These are phyloP conservation scores for Chlamydotis undulata DNA, from an alignment of 2,113 vertebrate genomes.

Conservation along the genomic window DNA sequence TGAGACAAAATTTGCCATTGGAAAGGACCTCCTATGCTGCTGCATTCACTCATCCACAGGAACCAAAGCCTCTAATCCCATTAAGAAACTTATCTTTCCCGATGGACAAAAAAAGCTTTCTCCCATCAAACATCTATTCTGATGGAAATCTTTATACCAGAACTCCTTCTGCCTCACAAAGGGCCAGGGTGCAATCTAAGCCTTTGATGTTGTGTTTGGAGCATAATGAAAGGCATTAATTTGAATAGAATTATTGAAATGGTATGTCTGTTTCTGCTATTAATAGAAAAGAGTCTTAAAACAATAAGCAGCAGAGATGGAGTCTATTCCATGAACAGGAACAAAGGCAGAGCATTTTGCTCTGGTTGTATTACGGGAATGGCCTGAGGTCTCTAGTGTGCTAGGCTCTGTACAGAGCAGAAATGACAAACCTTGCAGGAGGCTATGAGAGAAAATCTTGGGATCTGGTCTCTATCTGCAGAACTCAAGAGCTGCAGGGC, in stretches of 20 bases:
- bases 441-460: background rate
- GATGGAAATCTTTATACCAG: slow-evolving; percentile 62
- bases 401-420: background rate
- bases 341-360: slow-evolving; percentile 31
- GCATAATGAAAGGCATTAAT: slow-evolving; percentile 70
- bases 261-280: slow-evolving; percentile 60
- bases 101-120: slow-evolving; percentile 58
- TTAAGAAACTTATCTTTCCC: slow-evolving; percentile 59
- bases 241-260: slow-evolving; percentile 72
- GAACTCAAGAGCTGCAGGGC: background rate
- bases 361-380: background rate
- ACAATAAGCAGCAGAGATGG: slow-evolving; percentile 47
- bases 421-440: background rate
- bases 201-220: slow-evolving; percentile 65
- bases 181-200: slow-evolving; percentile 52
- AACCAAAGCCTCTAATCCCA: slow-evolving; percentile 47
- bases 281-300: slow-evolving; percentile 63
- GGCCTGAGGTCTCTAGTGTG: background rate
- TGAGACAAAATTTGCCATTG: background rate
- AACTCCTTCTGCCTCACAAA: slow-evolving; percentile 37
- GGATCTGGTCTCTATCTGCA: background rate
- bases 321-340: slow-evolving; percentile 22
- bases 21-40: slow-evolving; percentile 38
- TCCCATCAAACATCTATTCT: slow-evolving; percentile 55
- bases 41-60: slow-evolving; percentile 21